These are phyloP conservation scores for Bradypodion ventrale DNA, from an alignment of 2,797 vertebrate genomes.

Conservation along the genomic window DNA sequence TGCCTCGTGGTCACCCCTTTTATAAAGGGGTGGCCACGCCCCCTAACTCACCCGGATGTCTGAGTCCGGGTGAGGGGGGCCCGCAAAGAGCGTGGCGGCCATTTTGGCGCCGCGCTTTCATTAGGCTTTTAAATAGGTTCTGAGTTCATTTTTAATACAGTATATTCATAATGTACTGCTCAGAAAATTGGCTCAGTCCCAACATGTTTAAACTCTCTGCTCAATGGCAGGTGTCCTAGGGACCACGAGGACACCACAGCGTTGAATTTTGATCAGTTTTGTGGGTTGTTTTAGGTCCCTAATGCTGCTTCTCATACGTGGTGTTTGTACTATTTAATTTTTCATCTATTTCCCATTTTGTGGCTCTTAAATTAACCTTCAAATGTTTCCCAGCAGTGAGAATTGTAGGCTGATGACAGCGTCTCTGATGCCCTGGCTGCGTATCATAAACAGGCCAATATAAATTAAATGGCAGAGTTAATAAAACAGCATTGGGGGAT, in stretches of 20 bases:
- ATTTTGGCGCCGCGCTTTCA: no score
- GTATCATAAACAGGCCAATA: slow-evolving; percentile 54
- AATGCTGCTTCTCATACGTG: slow-evolving; percentile 38
- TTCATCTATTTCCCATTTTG: slow-evolving; percentile 44
- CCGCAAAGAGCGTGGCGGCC: no score
- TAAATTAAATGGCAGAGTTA: slow-evolving; percentile 65
- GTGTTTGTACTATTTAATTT: slow-evolving; percentile 58
- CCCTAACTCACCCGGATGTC: no score
- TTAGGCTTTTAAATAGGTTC: neutral
- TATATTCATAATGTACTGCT: slow-evolving; percentile 21
- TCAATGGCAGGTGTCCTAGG: slow-evolving; percentile 24
- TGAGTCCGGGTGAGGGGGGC: no score
- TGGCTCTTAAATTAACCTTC: slow-evolving; percentile 50
- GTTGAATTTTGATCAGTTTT: slow-evolving; percentile 46
- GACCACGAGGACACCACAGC: slow-evolving; percentile 37
- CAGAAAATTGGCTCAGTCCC: slow-evolving; percentile 14
- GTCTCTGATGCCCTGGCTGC: slow-evolving; percentile 48
- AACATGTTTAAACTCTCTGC: neutral
- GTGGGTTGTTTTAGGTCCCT: slow-evolving; percentile 30
- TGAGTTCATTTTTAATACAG: slow-evolving; percentile 19
- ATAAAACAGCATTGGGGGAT: slow-evolving; percentile 57
- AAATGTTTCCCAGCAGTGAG: slow-evolving; percentile 47
- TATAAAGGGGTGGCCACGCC: no score
- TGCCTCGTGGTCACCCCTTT: no score
- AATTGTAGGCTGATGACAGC: slow-evolving; percentile 3